Percentiles rank a stretch among this genome's conserved stretches.
Evolutionary conservation across 2,888 invertebrate species (phyloP).

Genomic region (Drosophila kambysellisi): DNA sequence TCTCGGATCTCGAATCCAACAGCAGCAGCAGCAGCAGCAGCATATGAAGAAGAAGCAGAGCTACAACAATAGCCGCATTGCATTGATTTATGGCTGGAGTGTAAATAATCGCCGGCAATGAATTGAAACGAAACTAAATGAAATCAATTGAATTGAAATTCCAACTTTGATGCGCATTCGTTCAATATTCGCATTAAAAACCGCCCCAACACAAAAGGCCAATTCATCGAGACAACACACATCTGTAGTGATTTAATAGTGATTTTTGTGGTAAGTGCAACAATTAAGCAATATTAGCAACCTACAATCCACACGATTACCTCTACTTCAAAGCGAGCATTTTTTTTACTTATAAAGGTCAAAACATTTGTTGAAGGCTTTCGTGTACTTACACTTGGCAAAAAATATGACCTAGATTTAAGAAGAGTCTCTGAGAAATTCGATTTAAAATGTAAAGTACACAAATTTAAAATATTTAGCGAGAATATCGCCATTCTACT

Average conservation of each 20-base stretch:
- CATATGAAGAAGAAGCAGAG: not conserved
- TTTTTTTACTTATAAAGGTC: conserved; percentile 32
- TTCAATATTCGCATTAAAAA: conserved; percentile 15
- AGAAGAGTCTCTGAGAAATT: not conserved
- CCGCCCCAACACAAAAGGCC: conserved; percentile 4
- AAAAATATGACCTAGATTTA: not conserved
- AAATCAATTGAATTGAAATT: conserved; percentile 47
- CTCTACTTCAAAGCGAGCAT: conserved; percentile 5
- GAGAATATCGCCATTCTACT: too few relatives aligned
- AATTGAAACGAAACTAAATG: conserved; percentile 47
- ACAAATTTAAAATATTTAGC: too few relatives aligned
- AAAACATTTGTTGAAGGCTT: conserved; percentile 5
- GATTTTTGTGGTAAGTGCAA: conserved; percentile 49
- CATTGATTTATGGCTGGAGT: conserved; percentile 71
- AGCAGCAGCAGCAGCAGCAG: not conserved
- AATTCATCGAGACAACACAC: conserved; percentile 3
- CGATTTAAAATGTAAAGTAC: not conserved
- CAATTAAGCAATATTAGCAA: conserved; percentile 35
- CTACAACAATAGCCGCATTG: conserved; percentile 35
- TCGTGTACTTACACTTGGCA: not conserved
- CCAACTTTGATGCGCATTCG: conserved; percentile 29
- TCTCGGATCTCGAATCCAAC: conserved; percentile 5
- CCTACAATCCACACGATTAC: conserved; percentile 6
- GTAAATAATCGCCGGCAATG: conserved; percentile 59
- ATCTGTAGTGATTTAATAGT: conserved; percentile 1